Evolutionary conservation across 2,797 vertebrate species (phyloP).

Genomic region (Fundulus diaphanus): DNA sequence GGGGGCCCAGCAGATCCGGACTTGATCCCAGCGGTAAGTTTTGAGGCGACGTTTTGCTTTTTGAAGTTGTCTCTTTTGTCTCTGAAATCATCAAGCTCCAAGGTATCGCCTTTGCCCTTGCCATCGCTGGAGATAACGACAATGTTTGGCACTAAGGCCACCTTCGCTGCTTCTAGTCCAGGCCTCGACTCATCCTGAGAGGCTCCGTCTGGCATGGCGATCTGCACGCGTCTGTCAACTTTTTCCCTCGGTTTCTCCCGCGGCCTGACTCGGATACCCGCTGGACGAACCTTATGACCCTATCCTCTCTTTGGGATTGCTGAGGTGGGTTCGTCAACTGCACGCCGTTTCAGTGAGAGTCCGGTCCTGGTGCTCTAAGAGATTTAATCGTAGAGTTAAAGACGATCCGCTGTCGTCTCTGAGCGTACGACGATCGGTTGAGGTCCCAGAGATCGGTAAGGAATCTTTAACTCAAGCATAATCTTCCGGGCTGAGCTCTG

Average conservation of each 20-base stretch:
- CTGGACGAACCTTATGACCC: background rate
- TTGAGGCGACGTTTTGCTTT: background rate
- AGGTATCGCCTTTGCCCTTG: conserved; percentile 4
- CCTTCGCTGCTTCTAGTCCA: background rate
- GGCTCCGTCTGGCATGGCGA: conserved; percentile 56
- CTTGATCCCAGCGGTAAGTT: background rate
- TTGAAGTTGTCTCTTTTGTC: background rate
- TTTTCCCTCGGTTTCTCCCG: conserved; percentile 11
- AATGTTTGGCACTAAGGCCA: conserved; percentile 26
- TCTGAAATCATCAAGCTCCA: conserved; percentile 53
- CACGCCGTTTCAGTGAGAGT: conserved; percentile 1
- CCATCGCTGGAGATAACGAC: background rate
- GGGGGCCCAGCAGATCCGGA: conserved; percentile 11
- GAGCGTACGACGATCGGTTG: conserved; percentile 2
- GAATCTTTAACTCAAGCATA: conserved; percentile 13
- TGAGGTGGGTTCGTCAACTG: no score
- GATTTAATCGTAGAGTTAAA: no score
- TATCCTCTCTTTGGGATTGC: conserved; percentile 3
- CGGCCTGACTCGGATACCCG: conserved; percentile 18
- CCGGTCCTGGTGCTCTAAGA: conserved; percentile 19
- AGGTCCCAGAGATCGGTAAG: conserved; percentile 20
- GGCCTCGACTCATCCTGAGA: conserved; percentile 10
- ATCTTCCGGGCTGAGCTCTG: conserved; percentile 8
- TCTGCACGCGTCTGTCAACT: conserved; percentile 8
- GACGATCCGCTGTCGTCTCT: background rate